phyloP scores from a whole-genome alignment of 2,888 invertebrate genomes.

The Galeopsomyia nigrocyanea region DNA sequence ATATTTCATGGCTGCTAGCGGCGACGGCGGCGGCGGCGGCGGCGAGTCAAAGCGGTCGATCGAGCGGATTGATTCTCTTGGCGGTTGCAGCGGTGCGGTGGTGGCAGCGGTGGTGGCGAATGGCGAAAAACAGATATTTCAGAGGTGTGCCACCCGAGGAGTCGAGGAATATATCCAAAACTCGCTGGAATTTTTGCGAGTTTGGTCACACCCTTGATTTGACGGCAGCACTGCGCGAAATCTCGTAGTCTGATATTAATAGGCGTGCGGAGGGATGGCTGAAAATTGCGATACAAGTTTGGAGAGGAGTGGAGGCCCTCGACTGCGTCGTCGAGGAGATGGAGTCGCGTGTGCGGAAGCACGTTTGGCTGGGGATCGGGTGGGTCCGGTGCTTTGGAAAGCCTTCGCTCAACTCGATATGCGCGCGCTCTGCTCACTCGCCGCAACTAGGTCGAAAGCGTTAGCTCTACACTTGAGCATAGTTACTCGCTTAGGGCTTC shows the following conservation, averaged over 20 bases:
- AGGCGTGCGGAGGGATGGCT: not conserved
- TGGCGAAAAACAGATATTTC: slow-evolving; percentile 42
- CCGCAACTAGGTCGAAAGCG: slow-evolving; percentile 9
- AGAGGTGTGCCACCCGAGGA: slow-evolving; percentile 12
- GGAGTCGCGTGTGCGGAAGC: not conserved
- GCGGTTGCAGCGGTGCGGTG: too few relatives aligned
- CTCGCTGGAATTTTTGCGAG: slow-evolving; percentile 27
- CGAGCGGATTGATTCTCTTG: slow-evolving; percentile 28
- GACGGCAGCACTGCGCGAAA: slow-evolving; percentile 5
- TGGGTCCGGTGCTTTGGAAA: not conserved
- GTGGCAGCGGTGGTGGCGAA: not conserved
- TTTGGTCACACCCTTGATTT: slow-evolving; percentile 25
- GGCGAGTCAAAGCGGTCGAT: slow-evolving; percentile 9
- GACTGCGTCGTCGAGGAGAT: not conserved
- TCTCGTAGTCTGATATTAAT: slow-evolving; percentile 25
- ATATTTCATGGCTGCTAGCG: slow-evolving; percentile 19
- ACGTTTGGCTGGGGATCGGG: too few relatives aligned
- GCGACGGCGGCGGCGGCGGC: not conserved
- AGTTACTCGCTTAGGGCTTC: not conserved
- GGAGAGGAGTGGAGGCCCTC: not conserved
- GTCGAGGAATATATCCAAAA: too few relatives aligned
- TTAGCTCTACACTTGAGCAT: not conserved
- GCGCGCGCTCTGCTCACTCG: not conserved
- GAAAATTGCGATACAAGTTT: not conserved
- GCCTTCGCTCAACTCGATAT: not conserved